Evolutionary conservation across 2,888 invertebrate genomes (phyloP).

Genomic region (Helobdella robusta): DNA sequence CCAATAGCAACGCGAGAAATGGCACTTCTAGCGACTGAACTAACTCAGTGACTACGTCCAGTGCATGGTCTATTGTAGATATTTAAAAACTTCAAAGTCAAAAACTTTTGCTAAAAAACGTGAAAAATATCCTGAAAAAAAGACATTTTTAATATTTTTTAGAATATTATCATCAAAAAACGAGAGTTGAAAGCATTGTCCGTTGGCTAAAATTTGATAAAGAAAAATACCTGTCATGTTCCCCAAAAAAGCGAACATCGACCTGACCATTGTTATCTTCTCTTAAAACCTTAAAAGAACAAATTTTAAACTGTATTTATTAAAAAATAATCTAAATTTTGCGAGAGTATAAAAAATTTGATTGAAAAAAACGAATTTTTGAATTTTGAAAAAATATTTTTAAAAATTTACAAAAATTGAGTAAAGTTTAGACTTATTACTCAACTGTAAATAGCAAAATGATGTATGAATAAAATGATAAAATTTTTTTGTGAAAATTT

Average conservation of each 20-base stretch:
- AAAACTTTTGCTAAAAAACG: too few relatives aligned
- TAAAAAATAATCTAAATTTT: too few relatives aligned
- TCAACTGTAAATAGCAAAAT: too few relatives aligned
- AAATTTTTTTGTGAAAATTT: too few relatives aligned
- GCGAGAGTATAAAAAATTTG: not conserved
- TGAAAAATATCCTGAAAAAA: not conserved
- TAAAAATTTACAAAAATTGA: not conserved
- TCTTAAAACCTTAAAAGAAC: constrained; percentile 42
- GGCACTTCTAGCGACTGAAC: too few relatives aligned
- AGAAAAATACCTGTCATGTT: constrained; percentile 61
- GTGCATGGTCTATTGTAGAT: too few relatives aligned
- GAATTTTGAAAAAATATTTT: not conserved
- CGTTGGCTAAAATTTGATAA: too few relatives aligned
- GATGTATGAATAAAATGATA: too few relatives aligned
- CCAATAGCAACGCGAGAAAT: too few relatives aligned
- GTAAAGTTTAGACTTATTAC: not conserved
- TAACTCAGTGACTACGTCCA: too few relatives aligned
- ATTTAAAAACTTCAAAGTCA: too few relatives aligned
- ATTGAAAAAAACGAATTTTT: not conserved
- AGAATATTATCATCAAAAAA: not conserved
- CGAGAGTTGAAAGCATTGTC: not conserved
- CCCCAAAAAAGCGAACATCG: constrained; percentile 87
- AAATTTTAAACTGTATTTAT: too few relatives aligned
- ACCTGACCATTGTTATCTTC: constrained; percentile 52
- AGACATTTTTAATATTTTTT: not conserved